Evolutionary conservation across 2,113 vertebrate genomes (phyloP).

Genomic region (Amazona vittata): DNA sequence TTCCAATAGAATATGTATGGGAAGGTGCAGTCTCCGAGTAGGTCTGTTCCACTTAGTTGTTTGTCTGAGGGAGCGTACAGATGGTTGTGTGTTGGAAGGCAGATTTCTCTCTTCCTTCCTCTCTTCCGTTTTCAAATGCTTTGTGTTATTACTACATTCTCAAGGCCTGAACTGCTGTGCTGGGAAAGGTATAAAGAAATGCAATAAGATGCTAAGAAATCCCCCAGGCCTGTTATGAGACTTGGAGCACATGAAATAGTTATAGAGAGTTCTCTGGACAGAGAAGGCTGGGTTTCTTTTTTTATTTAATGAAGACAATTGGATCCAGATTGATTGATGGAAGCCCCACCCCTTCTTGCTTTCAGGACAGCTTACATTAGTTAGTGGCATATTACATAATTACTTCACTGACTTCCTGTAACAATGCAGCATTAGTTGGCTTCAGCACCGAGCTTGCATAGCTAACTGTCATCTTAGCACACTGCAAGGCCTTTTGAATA

Average conservation of each 20-base stretch:
- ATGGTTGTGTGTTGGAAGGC: slow-evolving; percentile 33
- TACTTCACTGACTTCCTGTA: slow-evolving; percentile 51
- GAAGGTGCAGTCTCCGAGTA: slow-evolving; percentile 8
- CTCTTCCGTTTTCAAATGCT: neutral
- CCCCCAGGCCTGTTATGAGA: neutral
- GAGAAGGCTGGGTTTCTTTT: slow-evolving; percentile 35
- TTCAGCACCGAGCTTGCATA: neutral
- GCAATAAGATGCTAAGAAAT: slow-evolving; percentile 46
- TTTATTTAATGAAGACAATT: slow-evolving; percentile 60
- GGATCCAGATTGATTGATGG: slow-evolving; percentile 65
- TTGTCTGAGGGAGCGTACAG: neutral
- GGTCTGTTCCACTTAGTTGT: neutral
- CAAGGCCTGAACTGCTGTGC: neutral
- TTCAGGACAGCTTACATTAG: slow-evolving; percentile 47
- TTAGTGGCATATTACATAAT: slow-evolving; percentile 61
- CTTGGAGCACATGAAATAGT: neutral
- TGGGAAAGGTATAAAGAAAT: slow-evolving; percentile 50
- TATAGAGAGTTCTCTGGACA: slow-evolving; percentile 15
- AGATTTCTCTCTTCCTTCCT: slow-evolving; percentile 42
- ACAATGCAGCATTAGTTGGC: neutral
- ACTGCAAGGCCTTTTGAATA: neutral
- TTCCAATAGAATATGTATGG: slow-evolving; percentile 9
- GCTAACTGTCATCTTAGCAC: neutral
- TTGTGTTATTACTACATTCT: slow-evolving; percentile 41
- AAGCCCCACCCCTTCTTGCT: slow-evolving; percentile 16